These are phyloP conservation scores for Manis crassicaudata DNA, from an alignment of 2,797 vertebrate species.

Conservation along the genomic window DNA sequence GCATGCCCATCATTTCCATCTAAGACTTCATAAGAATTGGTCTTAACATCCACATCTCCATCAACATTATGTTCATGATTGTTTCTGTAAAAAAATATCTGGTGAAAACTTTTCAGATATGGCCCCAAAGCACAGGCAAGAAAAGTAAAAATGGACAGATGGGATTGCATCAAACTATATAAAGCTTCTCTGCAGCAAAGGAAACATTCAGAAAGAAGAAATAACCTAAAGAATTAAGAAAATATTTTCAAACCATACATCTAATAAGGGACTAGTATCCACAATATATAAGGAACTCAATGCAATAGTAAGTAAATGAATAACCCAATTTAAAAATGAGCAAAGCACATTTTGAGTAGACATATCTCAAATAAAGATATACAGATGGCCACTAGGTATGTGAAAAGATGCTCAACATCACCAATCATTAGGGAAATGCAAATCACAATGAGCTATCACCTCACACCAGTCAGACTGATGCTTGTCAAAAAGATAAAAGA, in stretches of 20 bases:
- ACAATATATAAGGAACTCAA: neutral
- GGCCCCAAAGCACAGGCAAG: neutral
- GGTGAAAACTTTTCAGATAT: neutral
- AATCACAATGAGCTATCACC: neutral
- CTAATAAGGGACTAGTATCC: neutral
- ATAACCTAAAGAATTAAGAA: neutral
- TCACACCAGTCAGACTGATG: neutral
- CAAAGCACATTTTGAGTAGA: neutral
- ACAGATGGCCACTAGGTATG: neutral
- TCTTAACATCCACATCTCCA: neutral
- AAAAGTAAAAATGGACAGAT: neutral
- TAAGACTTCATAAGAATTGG: neutral
- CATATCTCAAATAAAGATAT: neutral
- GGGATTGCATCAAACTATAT: neutral
- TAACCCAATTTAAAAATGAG: neutral
- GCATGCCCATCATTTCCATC: neutral
- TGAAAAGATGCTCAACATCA: neutral
- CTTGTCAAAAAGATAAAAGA: neutral
- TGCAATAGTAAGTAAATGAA: neutral
- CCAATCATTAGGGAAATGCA: neutral
- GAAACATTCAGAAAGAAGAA: neutral
- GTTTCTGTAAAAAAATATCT: neutral
- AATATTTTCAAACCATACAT: neutral
- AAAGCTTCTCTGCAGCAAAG: neutral
- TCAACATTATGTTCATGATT: neutral